Evolutionary conservation across 2,113 vertebrate species (phyloP).

Genomic region (Caracal caracal): DNA sequence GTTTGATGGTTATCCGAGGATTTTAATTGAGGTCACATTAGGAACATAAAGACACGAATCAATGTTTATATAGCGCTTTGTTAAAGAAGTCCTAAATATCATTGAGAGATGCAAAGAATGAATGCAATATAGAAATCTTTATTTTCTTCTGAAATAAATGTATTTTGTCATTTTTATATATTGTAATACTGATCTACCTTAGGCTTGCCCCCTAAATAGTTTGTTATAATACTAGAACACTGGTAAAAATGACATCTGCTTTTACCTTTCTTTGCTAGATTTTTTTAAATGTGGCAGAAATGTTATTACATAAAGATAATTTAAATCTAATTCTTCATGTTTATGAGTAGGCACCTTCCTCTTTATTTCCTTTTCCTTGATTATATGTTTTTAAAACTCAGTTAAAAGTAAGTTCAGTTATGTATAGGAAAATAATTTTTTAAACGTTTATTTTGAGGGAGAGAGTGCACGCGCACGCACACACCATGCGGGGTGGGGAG

Average conservation of each 20-base stretch:
- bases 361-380: conserved; percentile 16
- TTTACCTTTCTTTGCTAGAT: background rate
- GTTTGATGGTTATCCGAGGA: background rate
- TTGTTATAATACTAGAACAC: background rate
- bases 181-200: background rate
- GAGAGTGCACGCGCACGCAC: no score
- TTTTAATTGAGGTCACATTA: conserved; percentile 10
- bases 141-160: conserved; percentile 28
- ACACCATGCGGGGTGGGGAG: no score
- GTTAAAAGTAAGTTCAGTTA: conserved; percentile 21
- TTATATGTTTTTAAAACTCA: background rate
- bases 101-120: conserved; percentile 21
- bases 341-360: background rate
- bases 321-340: conserved; percentile 21
- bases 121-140: background rate
- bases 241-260: background rate
- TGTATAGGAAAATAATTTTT: background rate
- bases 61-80: background rate
- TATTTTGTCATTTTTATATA: background rate
- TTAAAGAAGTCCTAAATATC: conserved; percentile 38
- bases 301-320: background rate
- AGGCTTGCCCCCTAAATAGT: background rate
- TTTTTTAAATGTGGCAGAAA: background rate
- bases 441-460: background rate
- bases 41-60: conserved; percentile 2